Percentiles rank a stretch among this genome's conserved stretches.
Evolutionary conservation across 2,797 vertebrate species (phyloP).

Genomic region (Australoheros facetus): DNA sequence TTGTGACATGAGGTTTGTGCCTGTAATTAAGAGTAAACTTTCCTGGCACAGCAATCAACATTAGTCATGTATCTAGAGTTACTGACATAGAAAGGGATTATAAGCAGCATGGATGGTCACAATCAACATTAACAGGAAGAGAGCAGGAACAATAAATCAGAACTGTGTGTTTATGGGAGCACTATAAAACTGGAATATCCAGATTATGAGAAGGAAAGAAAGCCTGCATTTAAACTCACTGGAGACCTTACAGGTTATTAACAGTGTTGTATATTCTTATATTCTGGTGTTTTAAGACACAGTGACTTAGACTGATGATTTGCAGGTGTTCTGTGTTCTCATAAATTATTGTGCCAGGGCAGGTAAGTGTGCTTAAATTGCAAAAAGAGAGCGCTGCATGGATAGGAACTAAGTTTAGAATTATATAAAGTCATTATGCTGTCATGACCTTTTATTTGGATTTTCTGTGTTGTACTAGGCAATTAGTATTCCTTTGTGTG

Average conservation of each 20-base stretch:
- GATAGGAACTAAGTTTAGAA: background rate
- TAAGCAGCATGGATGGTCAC: constrained; percentile 32
- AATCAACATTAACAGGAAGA: constrained; percentile 38
- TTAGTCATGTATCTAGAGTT: background rate
- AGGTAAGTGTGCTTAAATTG: background rate
- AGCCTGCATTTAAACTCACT: constrained; percentile 16
- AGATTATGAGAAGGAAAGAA: constrained; percentile 6
- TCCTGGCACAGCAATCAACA: constrained; percentile 6
- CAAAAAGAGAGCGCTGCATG: constrained; percentile 3
- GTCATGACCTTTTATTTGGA: background rate
- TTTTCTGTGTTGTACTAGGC: background rate
- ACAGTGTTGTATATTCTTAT: constrained; percentile 21
- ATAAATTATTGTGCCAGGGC: background rate
- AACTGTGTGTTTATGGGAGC: constrained; percentile 50
- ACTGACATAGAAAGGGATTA: constrained; percentile 19
- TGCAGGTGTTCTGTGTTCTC: background rate
- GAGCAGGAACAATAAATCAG: constrained; percentile 31
- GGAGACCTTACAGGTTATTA: constrained; percentile 23
- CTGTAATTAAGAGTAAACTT: background rate
- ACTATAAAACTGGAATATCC: constrained; percentile 49
- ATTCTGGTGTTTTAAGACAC: background rate
- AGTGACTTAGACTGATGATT: background rate
- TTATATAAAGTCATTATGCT: background rate
- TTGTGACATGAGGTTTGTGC: background rate
- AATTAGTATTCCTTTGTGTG: background rate